A percentile compares a stretch with the other conserved stretches of the same genome.
These are phyloP conservation scores for Pteropus rufus DNA, from an alignment of 2,797 vertebrate genomes.

Conservation along the genomic window DNA sequence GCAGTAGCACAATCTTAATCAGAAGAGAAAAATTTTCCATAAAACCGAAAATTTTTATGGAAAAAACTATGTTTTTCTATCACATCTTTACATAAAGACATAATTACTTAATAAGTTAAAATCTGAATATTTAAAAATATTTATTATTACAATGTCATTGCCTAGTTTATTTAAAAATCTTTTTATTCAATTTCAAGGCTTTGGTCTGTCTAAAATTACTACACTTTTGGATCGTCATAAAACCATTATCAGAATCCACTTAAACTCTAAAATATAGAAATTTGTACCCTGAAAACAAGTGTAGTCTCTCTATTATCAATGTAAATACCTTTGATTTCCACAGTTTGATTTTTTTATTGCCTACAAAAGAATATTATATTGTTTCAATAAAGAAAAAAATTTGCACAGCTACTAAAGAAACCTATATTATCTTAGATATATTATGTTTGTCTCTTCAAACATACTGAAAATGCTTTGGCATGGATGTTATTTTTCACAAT, in stretches of 20 bases:
- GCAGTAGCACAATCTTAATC: neutral
- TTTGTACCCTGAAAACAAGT: neutral
- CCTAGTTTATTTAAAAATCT: neutral
- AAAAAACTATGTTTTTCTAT: neutral
- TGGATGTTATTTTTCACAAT: neutral
- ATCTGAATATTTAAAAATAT: neutral
- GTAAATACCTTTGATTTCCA: neutral
- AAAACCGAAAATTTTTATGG: neutral
- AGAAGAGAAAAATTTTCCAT: neutral
- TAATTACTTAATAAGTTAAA: neutral
- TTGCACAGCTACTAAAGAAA: neutral
- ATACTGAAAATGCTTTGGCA: neutral
- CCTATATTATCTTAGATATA: neutral
- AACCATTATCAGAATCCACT: neutral
- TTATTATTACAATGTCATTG: neutral
- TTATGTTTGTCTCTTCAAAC: neutral
- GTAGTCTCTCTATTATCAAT: neutral
- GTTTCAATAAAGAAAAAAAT: constrained; percentile 2
- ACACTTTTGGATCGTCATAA: neutral
- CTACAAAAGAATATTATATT: neutral
- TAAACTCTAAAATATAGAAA: neutral
- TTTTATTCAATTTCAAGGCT: neutral
- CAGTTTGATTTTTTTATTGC: neutral
- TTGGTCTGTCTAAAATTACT: neutral
- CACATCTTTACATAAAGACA: neutral